phyloP scores from a whole-genome alignment of 2,888 invertebrate genomes.

The Strigamia crassipes region DNA sequence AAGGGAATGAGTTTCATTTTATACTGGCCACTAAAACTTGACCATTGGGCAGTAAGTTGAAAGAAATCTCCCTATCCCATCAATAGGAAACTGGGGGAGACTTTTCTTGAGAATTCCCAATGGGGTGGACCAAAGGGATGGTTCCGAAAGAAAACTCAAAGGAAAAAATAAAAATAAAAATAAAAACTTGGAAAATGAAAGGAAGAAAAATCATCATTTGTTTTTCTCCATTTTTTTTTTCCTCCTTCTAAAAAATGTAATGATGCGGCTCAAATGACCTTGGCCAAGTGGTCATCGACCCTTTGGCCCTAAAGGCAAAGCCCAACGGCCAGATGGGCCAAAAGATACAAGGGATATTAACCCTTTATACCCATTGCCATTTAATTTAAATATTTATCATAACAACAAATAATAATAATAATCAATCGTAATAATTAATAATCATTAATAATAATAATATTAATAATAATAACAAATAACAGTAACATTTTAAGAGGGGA shows the following conservation, averaged over 20 bases:
- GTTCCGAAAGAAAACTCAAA: neutral
- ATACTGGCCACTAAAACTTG: slow-evolving; percentile 28
- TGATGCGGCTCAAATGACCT: slow-evolving; percentile 31
- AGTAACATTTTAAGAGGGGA: neutral
- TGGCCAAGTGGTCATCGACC: slow-evolving; percentile 33
- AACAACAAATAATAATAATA: slow-evolving; percentile 23
- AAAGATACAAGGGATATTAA: slow-evolving; percentile 32
- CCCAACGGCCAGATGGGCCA: slow-evolving; percentile 5
- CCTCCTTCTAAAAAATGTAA: neutral
- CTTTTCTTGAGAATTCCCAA: neutral
- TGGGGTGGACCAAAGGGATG: slow-evolving; percentile 3
- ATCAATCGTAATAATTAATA: neutral
- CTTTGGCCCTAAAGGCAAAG: slow-evolving; percentile 8
- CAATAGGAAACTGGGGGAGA: neutral
- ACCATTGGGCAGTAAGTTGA: slow-evolving; percentile 24
- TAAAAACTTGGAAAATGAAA: neutral
- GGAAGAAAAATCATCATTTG: neutral
- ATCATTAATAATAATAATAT: neutral
- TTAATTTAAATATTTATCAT: slow-evolving; percentile 17
- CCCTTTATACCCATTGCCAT: slow-evolving; percentile 9
- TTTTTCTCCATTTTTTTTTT: neutral
- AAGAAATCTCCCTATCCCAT: neutral
- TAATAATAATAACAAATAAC: slow-evolving; percentile 29
- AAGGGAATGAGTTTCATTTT: slow-evolving; percentile 25
- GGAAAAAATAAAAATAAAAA: neutral